Percentiles rank a stretch among this genome's conserved stretches.
These are phyloP conservation scores for Nesogale talazaci DNA, from an alignment of 2,113 vertebrate species.

Conservation along the genomic window DNA sequence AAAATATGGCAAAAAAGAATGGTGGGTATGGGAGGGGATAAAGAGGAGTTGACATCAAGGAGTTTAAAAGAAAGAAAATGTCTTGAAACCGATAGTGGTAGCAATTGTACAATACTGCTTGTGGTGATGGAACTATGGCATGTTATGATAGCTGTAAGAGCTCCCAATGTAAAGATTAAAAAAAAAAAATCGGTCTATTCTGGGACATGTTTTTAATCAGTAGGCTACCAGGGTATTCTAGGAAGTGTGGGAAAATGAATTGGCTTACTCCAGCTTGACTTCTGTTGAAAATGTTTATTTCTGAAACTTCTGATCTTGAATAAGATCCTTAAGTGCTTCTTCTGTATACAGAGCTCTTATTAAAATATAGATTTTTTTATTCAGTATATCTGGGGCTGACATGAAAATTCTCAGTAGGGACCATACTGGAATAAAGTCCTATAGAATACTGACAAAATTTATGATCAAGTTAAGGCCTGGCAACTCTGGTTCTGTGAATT, in stretches of 20 bases:
- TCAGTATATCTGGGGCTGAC: background rate
- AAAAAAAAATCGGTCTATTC: background rate
- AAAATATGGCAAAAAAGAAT: too few species aligned
- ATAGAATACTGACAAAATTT: background rate
- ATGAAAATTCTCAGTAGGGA: background rate
- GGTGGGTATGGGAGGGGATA: too few species aligned
- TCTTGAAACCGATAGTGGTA: too few species aligned
- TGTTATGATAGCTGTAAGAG: too few species aligned
- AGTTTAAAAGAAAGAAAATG: too few species aligned
- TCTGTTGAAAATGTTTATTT: background rate
- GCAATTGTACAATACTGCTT: too few species aligned
- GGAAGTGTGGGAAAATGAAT: background rate
- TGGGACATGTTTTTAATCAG: background rate
- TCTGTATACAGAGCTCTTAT: background rate
- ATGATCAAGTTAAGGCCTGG: slow-evolving; percentile 52
- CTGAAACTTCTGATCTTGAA: too few species aligned
- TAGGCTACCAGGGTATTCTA: background rate
- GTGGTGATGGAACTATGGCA: too few species aligned
- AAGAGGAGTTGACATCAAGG: too few species aligned
- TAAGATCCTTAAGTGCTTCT: too few species aligned
- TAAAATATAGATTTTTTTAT: background rate
- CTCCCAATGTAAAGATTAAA: too few species aligned
- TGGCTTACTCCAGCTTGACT: background rate
- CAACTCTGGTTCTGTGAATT: slow-evolving; percentile 57
- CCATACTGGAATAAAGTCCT: background rate